A percentile compares a stretch with the other conserved stretches of the same genome.
Conservation (phyloP, 2,113 vertebrate genomes). For the Holacanthus passer region DNA sequence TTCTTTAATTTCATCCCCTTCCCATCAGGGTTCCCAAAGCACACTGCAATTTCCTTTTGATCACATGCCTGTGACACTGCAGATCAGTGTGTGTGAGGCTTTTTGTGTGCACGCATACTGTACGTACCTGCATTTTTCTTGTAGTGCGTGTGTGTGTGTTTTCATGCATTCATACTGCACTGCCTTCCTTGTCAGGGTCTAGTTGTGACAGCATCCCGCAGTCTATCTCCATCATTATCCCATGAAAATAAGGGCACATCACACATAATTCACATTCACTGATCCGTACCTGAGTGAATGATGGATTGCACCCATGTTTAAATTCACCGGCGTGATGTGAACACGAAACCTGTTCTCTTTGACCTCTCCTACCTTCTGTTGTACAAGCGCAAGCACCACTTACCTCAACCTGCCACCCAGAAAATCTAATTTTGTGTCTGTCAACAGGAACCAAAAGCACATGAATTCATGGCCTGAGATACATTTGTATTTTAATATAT, state of each 20-base stretch:
- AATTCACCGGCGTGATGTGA: conserved; percentile 41
- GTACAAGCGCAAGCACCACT: conserved; percentile 46
- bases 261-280: conserved; percentile 32
- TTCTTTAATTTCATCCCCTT: conserved; percentile 67
- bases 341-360: conserved; percentile 26
- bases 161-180: conserved; percentile 2
- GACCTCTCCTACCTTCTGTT: conserved; percentile 51
- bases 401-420: conserved; percentile 43
- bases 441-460: conserved; percentile 32
- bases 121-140: conserved; percentile 1
- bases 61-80: conserved; percentile 57
- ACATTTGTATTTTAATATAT: conserved; percentile 40
- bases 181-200: conserved; percentile 33
- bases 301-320: conserved; percentile 50
- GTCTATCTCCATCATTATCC: conserved; percentile 46
- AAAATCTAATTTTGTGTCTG: conserved; percentile 63
- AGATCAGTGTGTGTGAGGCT: conserved; percentile 17
- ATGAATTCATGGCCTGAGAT: conserved; percentile 26
- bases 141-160: background rate
- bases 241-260: conserved; percentile 45
- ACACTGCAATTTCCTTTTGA: conserved; percentile 64
- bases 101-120: background rate
- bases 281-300: conserved; percentile 41
- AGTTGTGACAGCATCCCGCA: conserved; percentile 22
- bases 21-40: conserved; percentile 62